Evolutionary conservation across 2,797 vertebrate species (phyloP).

Genomic region (Halcyon smyrnensis): DNA sequence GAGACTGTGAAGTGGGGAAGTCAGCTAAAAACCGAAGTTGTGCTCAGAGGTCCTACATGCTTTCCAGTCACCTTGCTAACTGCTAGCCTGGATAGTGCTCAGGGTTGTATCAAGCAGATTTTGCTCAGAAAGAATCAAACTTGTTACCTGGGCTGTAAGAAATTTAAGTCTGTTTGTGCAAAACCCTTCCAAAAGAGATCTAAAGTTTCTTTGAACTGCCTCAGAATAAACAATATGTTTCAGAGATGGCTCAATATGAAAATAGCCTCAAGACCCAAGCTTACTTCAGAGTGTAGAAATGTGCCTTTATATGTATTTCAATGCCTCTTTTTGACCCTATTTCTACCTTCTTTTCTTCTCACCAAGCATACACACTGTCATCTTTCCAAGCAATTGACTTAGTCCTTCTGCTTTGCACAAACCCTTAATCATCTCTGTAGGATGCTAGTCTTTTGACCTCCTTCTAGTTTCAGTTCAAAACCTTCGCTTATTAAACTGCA

Average conservation of each 20-base stretch:
- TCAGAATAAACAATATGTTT: not conserved
- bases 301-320: not conserved
- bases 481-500: not conserved
- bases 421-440: not conserved
- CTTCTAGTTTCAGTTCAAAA: not conserved
- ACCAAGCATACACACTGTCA: not conserved
- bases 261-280: not conserved
- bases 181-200: not conserved
- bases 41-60: not conserved
- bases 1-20: not conserved
- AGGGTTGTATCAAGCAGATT: not conserved
- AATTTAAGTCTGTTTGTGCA: not conserved
- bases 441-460: not conserved
- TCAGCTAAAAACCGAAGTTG: not conserved
- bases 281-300: not conserved
- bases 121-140: not conserved
- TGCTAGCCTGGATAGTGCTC: not conserved
- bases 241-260: not conserved
- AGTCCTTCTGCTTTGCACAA: not conserved
- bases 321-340: not conserved
- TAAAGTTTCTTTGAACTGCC: not conserved
- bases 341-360: not conserved
- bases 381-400: not conserved
- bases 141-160: not conserved
- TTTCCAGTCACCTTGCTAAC: not conserved